Evolutionary conservation across 1,140 invertebrate species (phyloP), one percentile per base, ranked within the genome.

Genomic region (Anthonomus grandis): DNA sequence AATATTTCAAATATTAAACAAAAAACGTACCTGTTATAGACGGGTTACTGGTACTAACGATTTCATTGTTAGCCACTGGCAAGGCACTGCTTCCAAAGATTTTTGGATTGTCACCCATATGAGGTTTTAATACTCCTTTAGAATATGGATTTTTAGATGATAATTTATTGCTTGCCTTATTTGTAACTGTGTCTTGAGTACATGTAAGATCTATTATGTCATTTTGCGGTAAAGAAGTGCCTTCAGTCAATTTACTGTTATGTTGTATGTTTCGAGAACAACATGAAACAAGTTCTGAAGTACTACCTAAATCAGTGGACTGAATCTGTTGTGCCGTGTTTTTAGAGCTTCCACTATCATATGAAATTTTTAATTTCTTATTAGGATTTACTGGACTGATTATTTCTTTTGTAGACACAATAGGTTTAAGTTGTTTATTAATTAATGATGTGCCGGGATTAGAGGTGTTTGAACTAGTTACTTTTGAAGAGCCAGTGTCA

Each of bases 281-380:
- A n/a, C n/a, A n/a, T n/a, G n/a, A n/a, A n/a, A n/a, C n/a, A n/a
- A n/a, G n/a, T n/a, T n/a, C n/a, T n/a, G n/a, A n/a, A n/a, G n/a
- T n/a, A n/a, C n/a, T n/a, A n/a, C n/a, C n/a, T n/a, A n/a, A n/a
- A n/a, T n/a, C n/a, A n/a, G n/a, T n/a, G n/a, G n/a, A n/a, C n/a
- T n/a, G n/a, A n/a, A n/a, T n/a, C n/a, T n/a, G n/a, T n/a, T n/a
- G n/a, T n/a, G n/a, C n/a, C n/a, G n/a, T n/a, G n/a, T n/a, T n/a
- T n/a, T n/a, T n/a, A n/a, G n/a, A n/a, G 23, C 19, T 18, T 4
- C n/a, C n/a, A 45, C 42, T 25, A 3, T 15, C 13, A 19, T 18
- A 8, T 31, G 36, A 21, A 3, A 48, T 4, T 48, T 34, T 48
- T 10, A 48, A 2, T 48, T 48, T 48, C 21, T 48, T 48, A 15